Base-by-base conservation (phyloP, 2,797 vertebrate genomes). In the Sebastiscus tertius region DNA sequence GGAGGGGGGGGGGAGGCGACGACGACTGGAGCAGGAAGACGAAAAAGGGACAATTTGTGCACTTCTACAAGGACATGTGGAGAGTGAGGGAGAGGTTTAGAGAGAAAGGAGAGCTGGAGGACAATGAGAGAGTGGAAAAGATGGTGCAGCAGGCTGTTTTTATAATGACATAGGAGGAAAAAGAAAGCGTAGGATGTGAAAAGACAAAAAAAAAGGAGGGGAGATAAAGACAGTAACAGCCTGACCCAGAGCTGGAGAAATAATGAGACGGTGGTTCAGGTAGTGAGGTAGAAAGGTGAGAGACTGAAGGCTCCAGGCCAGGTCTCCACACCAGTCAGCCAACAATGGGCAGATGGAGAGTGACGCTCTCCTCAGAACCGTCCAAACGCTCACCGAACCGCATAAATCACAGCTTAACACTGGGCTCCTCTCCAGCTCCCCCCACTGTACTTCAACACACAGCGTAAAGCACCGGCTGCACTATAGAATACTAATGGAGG, bases 391-490 rank as follows among this genome's bases (percentile, higher is more conserved):
- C 88, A 65, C 72, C 46, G 63, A 91, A 89, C 83, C 73, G 63
- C 75, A 88, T 86, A 83, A 92, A 92, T 90, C 83, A 83, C 87
- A 90, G 83, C 88, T 91, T 87, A 91, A 87, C 83, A 58, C 83
- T 75, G 86, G 89, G 87, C 87, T 77, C n/a, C 3, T 58, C 46
- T 87, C 92, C 90, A 91, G 33, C 42, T 34, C 20, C 59, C 74
- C 80, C 77, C 83, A 82, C 88, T 84, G 87, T 87, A 85, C 84
- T 63, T 39, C 8, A 66, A 12, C 81, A 60, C 52, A 9, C 16
- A 39, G 80, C 39, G 61, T 75, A 83, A 71, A 29, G 77, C 76
- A 72, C 73, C 27, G 82, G 65, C 63, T 3, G 63, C 75, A 5
- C 70, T 42, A 20, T 29, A 29, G 82, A 79, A 82, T 73, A 77